These are phyloP conservation scores for Limnephilus auricula DNA, from an alignment of 2,888 invertebrate species.

Conservation along the genomic window DNA sequence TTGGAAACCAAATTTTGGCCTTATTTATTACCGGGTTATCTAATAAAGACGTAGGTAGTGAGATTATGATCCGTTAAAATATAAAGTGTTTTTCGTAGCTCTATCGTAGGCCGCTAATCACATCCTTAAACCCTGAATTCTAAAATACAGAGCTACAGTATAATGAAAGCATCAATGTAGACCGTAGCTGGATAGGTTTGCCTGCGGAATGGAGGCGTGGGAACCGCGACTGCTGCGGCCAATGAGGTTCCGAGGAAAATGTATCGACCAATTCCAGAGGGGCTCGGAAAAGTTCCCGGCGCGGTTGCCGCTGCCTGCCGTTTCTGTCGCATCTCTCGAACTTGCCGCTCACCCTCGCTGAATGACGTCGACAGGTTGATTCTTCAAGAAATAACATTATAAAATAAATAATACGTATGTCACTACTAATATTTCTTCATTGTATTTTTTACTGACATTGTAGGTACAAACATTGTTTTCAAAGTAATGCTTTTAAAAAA, in stretches of 20 bases:
- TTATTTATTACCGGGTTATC: background rate
- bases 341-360: background rate
- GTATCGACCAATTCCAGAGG: constrained; percentile 62
- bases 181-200: constrained; percentile 8
- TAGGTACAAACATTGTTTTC: too few species aligned
- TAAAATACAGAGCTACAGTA: background rate
- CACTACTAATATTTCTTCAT: too few species aligned
- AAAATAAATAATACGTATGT: too few species aligned
- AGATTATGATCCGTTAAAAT: background rate
- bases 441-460: too few species aligned
- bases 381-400: background rate
- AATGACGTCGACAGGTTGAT: background rate
- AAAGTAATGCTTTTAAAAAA: too few species aligned
- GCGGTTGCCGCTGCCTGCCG: background rate
- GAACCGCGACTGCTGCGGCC: constrained; percentile 58
- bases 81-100: background rate
- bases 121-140: background rate
- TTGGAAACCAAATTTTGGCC: background rate
- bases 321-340: background rate
- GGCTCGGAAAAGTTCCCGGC: constrained; percentile 45
- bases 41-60: background rate
- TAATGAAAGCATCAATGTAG: background rate
- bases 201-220: constrained; percentile 57
- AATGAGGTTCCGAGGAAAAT: constrained; percentile 52
- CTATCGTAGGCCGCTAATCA: background rate